Base-by-base conservation (phyloP, 2,888 invertebrate species). In the Xestia ashworthii region DNA sequence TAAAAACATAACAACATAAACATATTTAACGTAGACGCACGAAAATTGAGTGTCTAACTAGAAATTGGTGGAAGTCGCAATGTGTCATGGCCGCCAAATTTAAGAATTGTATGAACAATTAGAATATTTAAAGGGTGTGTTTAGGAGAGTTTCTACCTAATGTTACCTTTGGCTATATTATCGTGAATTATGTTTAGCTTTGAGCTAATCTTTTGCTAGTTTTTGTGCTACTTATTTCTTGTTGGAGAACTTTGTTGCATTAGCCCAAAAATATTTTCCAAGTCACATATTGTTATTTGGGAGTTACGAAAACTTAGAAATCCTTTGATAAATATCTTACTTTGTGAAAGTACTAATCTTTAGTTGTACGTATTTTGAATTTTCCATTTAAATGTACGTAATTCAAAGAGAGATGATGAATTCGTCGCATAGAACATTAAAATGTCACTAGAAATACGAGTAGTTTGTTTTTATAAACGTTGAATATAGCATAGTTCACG, bases 91-190 rank as follows among this genome's bases (percentile, higher is more conserved):
- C 81, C 82, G 70, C 80, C 71, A 78, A 82, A 87, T 81, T 90
- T 87, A 76, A 71, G 71, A 85, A 86, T 89, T 86, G 82, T 87
- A 83, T 82, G 81, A 88, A 82, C 88, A 85, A 89, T 88, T 89
- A 84, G 46, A 87, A 85, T 84, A 87, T 87, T 74, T 86, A 83
- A 78, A 77, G 83, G 80, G 65, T 72, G 46, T 70, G 74, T 67
- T 72, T 71, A 75, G 68, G 71, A 65, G n/a, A 78, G 75, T 75
- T 81, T 71, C 41, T 78, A 74, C 69, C 71, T 71, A 38, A 72
- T 69, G 69, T 74, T 25, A 75, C 65, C 55, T 71, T 64, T 22
- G 22, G 3, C 38, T 58, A 44, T 60, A 50, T 8, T 62, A 19
- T 46, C 50, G 38, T 50, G n/a, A 46, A 41, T 68, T 53, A 67